Conservation (phyloP, 2,113 vertebrate genomes). For the Piaya cayana region DNA sequence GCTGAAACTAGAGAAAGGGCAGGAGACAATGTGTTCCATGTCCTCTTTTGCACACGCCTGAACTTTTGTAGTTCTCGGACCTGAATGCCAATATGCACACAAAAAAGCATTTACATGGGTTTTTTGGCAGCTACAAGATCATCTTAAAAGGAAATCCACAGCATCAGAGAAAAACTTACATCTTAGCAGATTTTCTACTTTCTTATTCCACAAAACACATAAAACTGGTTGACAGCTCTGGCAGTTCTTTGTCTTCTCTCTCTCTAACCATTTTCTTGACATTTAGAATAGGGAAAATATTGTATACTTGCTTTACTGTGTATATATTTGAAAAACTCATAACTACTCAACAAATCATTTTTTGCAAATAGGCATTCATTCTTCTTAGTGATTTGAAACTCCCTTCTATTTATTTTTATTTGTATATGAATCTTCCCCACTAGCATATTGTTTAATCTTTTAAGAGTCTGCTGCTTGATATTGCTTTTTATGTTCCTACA, state of each 20-base stretch:
- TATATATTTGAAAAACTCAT: conserved; percentile 13
- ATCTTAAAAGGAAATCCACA: background rate
- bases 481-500: background rate
- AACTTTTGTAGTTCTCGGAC: background rate
- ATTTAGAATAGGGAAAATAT: background rate
- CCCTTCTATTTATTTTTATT: conserved; percentile 38
- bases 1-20: background rate
- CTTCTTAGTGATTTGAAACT: conserved; percentile 26
- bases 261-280: background rate
- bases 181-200: background rate
- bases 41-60: background rate
- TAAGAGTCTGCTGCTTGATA: background rate
- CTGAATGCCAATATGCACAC: background rate
- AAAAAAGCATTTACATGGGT: background rate
- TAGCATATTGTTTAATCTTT: conserved; percentile 19
- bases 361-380: conserved; percentile 40
- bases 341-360: background rate
- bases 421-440: conserved; percentile 20
- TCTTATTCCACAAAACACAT: background rate
- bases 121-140: background rate
- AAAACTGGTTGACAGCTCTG: background rate
- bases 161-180: background rate
- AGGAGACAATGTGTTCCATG: background rate
- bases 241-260: background rate
- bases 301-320: background rate